Conservation (phyloP, 1,140 invertebrate species). For the Nylanderia fulva region DNA sequence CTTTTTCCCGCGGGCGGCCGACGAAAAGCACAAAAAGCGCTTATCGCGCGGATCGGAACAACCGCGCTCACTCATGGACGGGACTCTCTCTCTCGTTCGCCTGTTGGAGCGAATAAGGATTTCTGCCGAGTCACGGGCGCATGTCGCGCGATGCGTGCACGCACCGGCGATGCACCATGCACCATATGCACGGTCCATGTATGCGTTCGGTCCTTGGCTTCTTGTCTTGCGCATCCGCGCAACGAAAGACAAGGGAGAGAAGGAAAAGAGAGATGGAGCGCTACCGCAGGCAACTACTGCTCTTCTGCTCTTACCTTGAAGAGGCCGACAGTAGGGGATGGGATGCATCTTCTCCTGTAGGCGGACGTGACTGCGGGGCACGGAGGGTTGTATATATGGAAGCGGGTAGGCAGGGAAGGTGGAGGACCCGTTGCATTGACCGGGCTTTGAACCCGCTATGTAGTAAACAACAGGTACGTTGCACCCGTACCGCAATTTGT, state of each 20-base stretch:
- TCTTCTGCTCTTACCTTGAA: constrained; percentile 69
- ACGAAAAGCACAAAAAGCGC: constrained; percentile 55
- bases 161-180: constrained; percentile 16
- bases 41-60: constrained; percentile 52
- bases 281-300: constrained; percentile 64
- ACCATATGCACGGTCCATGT: constrained; percentile 31
- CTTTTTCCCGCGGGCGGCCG: constrained; percentile 26
- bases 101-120: constrained; percentile 19
- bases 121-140: constrained; percentile 50
- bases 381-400: constrained; percentile 48
- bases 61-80: constrained; percentile 26
- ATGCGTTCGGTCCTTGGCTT: constrained; percentile 52
- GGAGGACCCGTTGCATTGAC: constrained; percentile 78
- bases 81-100: constrained; percentile 22
- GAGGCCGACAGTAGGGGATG: constrained; percentile 67
- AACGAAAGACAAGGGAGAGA: neutral
- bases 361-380: constrained; percentile 53
- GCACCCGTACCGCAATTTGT: constrained; percentile 80
- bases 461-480: constrained; percentile 84
- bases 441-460: constrained; percentile 82
- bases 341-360: constrained; percentile 61
- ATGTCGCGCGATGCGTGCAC: constrained; percentile 44
- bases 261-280: neutral
- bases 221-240: constrained; percentile 68
- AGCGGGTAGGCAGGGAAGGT: constrained; percentile 68